Evolutionary conservation across 2,113 vertebrate genomes (phyloP).

Genomic region (Lagopus muta): DNA sequence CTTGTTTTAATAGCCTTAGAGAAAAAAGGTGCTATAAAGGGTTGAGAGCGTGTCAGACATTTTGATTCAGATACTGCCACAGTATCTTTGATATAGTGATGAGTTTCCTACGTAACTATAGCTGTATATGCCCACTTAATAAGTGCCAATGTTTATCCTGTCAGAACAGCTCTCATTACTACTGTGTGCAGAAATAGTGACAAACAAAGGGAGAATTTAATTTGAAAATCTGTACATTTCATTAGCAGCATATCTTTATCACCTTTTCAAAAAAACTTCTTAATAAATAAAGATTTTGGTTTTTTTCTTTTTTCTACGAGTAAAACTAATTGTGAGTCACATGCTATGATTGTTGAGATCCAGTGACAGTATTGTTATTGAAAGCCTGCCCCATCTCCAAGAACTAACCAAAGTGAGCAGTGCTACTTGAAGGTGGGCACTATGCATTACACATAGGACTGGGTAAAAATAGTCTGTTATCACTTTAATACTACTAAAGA

Average conservation of each 20-base stretch:
- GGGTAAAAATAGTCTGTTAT: not conserved
- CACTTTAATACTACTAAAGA: not conserved
- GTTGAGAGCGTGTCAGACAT: not conserved
- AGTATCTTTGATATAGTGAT: not conserved
- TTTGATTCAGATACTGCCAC: not conserved
- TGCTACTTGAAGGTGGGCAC: not conserved
- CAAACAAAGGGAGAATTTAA: not conserved
- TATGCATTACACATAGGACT: not conserved
- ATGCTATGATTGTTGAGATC: not conserved
- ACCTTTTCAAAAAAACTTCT: not conserved
- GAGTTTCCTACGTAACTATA: not conserved
- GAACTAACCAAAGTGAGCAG: not conserved
- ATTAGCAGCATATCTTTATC: not conserved
- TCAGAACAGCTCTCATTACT: not conserved
- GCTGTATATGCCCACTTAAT: not conserved
- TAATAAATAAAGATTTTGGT: not conserved
- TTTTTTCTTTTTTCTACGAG: not conserved
- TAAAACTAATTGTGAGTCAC: not conserved
- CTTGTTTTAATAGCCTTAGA: not conserved
- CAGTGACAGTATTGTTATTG: not conserved
- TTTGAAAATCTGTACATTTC: not conserved
- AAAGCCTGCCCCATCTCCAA: not conserved
- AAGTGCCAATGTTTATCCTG: not conserved
- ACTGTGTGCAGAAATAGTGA: not conserved
- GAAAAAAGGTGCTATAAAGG: not conserved